phyloP scores from a whole-genome alignment of 2,113 vertebrate species.

The Leucoraja erinaceus region DNA sequence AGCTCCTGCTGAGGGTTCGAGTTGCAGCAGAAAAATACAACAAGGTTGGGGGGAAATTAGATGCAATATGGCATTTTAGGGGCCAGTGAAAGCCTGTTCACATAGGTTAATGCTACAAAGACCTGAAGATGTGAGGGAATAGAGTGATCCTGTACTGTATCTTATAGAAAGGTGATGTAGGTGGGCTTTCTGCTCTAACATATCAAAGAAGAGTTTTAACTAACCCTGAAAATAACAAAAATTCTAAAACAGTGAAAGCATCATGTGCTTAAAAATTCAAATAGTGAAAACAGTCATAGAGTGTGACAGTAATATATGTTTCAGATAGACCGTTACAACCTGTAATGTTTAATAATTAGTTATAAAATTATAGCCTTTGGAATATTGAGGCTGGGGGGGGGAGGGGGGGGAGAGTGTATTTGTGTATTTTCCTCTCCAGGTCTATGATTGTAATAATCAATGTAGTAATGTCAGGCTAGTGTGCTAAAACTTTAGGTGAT shows the following conservation, averaged over 20 bases:
- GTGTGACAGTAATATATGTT: not conserved
- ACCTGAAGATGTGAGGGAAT: slow-evolving; percentile 10
- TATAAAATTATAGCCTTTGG: not conserved
- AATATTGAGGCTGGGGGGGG: not conserved
- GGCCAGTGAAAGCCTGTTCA: slow-evolving; percentile 38
- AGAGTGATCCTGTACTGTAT: not conserved
- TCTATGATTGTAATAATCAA: not conserved
- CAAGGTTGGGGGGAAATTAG: slow-evolving; percentile 47
- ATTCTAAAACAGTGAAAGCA: not conserved
- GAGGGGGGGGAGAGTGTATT: not conserved
- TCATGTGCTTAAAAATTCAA: slow-evolving; percentile 11
- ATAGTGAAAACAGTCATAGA: not conserved
- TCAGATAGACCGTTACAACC: not conserved
- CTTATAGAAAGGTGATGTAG: not conserved
- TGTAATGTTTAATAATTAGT: not conserved
- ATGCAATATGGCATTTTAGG: slow-evolving; percentile 46
- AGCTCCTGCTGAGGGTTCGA: slow-evolving; percentile 76
- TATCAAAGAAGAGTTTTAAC: not conserved
- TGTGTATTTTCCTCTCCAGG: not conserved
- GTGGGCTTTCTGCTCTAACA: not conserved
- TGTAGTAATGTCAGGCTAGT: not conserved
- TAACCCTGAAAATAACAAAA: not conserved
- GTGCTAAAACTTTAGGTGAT: not conserved
- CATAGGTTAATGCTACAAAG: slow-evolving; percentile 31
- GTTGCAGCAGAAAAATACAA: slow-evolving; percentile 66